Evolutionary conservation across 2,113 vertebrate species (phyloP).

Genomic region (Cardinalis cardinalis): DNA sequence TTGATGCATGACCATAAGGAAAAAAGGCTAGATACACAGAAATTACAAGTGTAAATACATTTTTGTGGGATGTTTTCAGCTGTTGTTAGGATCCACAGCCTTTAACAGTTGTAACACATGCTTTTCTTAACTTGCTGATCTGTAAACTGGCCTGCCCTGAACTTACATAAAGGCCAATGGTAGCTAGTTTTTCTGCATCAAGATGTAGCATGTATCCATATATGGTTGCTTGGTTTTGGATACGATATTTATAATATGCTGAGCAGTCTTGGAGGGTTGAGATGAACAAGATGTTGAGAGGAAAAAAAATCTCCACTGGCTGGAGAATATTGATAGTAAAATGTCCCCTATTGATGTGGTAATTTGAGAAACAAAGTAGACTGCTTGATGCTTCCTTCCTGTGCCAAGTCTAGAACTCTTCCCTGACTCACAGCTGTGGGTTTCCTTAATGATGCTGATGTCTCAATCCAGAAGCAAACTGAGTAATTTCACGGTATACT

Average conservation of each 20-base stretch:
- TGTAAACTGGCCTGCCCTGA: neutral
- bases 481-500: neutral
- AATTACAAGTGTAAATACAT: neutral
- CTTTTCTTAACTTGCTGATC: neutral
- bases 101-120: neutral
- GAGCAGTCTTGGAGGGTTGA: neutral
- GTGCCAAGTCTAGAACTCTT: neutral
- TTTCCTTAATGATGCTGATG: neutral
- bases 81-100: neutral
- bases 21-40: neutral
- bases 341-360: neutral
- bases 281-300: neutral
- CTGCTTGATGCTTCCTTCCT: neutral
- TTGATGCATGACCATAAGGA: neutral
- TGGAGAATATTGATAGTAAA: neutral
- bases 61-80: neutral
- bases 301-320: neutral
- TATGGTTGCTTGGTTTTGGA: neutral
- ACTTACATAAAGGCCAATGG: neutral
- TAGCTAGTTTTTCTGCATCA: neutral
- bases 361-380: constrained; percentile 4
- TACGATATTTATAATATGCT: neutral
- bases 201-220: neutral
- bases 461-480: neutral
- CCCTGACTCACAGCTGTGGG: neutral